These are phyloP conservation scores for Polypedilum vanderplanki DNA, from an alignment of 1,140 invertebrate genomes.

Conservation along the genomic window DNA sequence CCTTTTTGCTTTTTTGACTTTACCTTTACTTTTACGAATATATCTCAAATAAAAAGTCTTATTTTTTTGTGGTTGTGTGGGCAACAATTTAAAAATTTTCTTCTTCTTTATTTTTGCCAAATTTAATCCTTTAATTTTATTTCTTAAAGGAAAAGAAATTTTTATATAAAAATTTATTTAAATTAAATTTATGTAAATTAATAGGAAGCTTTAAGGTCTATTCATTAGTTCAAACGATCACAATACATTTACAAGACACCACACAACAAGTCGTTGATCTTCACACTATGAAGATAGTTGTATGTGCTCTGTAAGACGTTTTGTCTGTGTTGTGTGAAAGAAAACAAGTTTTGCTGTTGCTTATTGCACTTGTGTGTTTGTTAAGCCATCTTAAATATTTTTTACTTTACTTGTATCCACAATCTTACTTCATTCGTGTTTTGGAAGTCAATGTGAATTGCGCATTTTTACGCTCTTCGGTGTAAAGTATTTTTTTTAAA, in stretches of 20 bases:
- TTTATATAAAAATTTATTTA: too few species aligned
- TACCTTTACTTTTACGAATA: too few species aligned
- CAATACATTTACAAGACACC: too few species aligned
- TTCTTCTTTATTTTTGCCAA: too few species aligned
- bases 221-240: too few species aligned
- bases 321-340: neutral
- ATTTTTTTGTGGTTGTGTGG: too few species aligned
- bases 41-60: too few species aligned
- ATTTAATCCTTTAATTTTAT: too few species aligned
- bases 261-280: neutral
- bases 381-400: conserved; percentile 24
- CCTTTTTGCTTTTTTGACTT: too few species aligned
- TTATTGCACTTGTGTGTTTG: conserved; percentile 5
- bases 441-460: conserved; percentile 15
- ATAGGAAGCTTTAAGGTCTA: neutral
- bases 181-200: too few species aligned
- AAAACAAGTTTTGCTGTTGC: conserved; percentile 22
- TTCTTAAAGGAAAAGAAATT: too few species aligned
- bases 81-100: too few species aligned
- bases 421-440: conserved; percentile 23
- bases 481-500: neutral
- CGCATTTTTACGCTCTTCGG: conserved; percentile 1
- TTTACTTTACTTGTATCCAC: conserved; percentile 1
- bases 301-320: neutral
- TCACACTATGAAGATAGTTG: neutral